Evolutionary conservation across 1,140 invertebrate species (phyloP), one percentile per base, ranked within the genome.

Genomic region (Habropoda laboriosa): DNA sequence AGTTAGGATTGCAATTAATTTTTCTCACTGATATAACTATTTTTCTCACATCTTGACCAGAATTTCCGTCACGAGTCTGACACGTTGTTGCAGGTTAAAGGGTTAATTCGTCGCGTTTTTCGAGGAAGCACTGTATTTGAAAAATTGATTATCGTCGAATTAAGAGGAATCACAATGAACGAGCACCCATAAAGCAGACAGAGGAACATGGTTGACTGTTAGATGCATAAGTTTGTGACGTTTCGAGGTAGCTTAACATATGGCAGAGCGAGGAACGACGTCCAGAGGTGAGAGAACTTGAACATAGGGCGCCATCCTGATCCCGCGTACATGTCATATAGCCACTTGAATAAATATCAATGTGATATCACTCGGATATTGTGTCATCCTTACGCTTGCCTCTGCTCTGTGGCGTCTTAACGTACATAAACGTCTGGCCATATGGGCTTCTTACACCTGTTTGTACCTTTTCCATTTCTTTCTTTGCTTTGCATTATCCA

Each of bases 311-410:
- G 24, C 0, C 21, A 38, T 42, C 3, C 64, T 32, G 64, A 49
- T 58, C 32, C 24, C 32, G n/a, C 18, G 24, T 42, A 35, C 47
- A 51, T 64, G 67, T 68, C 80, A 13, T 18, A 63, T 61, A 74
- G 58, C 81, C 85, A 89, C 82, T 88, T 90, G 85, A 87, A 83
- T 86, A 89, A 90, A 90, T 85, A 90, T 90, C 88, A 88, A 85
- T 88, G 87, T 83, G 71, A 88, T 87, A 86, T 89, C 83, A 79
- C 61, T 57, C 13, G 74, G 72, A 83, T 84, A 86, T 83, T 70
- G 60, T 74, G 64, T 76, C 72, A 72, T 66, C n/a, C 40, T 38
- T 42, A 66, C 72, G 42, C 58, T 63, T 67, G 63, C 51, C 18
- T 74, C 80, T 57, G 16, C 53, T 30, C 55, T n/a, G 16, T 27